Evolutionary conservation across 64 coral and sea anemone species (phyloP).

Genomic region (Platygyra sinensis): DNA sequence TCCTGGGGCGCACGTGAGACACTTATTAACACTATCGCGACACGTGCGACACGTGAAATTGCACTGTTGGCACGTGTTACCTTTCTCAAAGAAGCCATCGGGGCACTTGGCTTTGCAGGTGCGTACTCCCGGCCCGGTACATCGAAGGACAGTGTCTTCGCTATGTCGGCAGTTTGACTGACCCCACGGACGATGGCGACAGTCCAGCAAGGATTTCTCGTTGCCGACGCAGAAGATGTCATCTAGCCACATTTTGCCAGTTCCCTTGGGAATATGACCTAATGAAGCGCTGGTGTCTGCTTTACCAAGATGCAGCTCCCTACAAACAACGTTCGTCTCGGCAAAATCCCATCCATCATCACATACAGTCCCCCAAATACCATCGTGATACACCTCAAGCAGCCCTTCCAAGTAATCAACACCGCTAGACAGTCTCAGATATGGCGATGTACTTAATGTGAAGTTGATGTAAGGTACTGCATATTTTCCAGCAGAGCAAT

Average conservation of each 20-base stretch:
- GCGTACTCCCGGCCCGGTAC: conserved; percentile 44
- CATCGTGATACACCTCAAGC: conserved; percentile 73
- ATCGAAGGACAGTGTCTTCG: conserved; percentile 64
- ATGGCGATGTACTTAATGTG: not conserved
- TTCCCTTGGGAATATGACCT: conserved; percentile 33
- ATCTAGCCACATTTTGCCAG: conserved; percentile 73
- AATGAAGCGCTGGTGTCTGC: not conserved
- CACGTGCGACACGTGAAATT: conserved; percentile 54
- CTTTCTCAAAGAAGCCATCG: conserved; percentile 37
- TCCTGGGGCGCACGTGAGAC: conserved; percentile 33
- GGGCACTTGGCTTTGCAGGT: conserved; percentile 54
- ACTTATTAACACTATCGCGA: not conserved
- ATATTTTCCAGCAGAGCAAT: conserved; percentile 53
- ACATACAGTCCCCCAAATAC: conserved; percentile 90
- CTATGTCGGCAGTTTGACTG: conserved; percentile 51
- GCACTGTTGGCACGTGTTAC: conserved; percentile 44
- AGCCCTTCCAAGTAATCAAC: conserved; percentile 76
- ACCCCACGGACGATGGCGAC: conserved; percentile 67
- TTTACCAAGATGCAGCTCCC: conserved; percentile 52
- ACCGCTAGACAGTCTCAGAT: conserved; percentile 66
- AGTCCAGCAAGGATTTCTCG: conserved; percentile 31
- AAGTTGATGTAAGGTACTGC: conserved; percentile 46
- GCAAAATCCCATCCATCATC: conserved; percentile 75
- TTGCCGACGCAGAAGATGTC: conserved; percentile 42
- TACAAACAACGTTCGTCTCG: conserved; percentile 70